Conservation (phyloP, 1,140 invertebrate species). For the Tetramorium alpestre region DNA sequence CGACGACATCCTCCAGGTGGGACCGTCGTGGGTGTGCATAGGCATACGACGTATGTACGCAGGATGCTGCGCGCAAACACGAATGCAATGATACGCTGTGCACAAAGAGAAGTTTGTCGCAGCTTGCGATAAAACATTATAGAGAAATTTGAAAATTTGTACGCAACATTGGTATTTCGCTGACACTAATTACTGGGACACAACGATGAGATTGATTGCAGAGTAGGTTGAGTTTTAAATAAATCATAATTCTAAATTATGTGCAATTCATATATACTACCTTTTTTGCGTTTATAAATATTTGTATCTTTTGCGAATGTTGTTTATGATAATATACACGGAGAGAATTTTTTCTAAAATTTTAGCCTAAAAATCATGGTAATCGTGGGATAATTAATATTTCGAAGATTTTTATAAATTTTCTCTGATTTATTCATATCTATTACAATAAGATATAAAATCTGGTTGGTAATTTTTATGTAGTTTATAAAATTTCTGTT, state of each 20-base stretch:
- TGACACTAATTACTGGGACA: neutral
- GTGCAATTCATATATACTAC: neutral
- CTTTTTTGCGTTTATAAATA: neutral
- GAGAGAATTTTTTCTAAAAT: no score
- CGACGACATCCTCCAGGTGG: slow-evolving; percentile 75
- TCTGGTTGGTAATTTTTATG: no score
- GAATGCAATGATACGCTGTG: neutral
- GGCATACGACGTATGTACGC: neutral
- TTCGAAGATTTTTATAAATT: no score
- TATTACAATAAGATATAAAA: no score
- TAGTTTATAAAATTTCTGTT: no score
- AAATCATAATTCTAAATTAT: neutral
- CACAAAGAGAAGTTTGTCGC: slow-evolving; percentile 6
- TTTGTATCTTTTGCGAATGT: neutral
- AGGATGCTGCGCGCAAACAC: slow-evolving; percentile 45
- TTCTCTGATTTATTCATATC: no score
- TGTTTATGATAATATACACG: neutral
- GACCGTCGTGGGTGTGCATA: slow-evolving; percentile 60
- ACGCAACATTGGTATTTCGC: neutral
- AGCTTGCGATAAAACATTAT: neutral
- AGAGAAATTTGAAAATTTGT: neutral
- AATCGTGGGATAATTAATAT: no score
- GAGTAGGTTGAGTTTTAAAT: neutral
- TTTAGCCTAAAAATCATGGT: no score
- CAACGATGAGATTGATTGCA: neutral